phyloP scores from a whole-genome alignment of 2,888 invertebrate genomes.

The Drosophila setosimentum region DNA sequence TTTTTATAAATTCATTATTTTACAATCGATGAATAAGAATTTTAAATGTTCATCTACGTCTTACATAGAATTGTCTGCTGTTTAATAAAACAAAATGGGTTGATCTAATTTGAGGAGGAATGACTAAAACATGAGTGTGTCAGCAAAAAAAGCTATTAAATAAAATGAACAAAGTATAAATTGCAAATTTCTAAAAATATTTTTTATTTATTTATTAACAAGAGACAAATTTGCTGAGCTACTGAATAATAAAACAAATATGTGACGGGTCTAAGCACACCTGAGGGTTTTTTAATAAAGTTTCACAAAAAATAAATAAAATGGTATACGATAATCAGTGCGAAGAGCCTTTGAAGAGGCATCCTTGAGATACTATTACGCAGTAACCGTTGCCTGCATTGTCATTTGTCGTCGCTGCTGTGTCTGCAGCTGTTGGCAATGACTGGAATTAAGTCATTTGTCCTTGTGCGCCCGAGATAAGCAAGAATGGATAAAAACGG shows the following conservation, averaged over 20 bases:
- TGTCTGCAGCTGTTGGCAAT: constrained; percentile 42
- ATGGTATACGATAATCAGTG: constrained; percentile 3
- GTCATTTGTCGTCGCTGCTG: constrained; percentile 40
- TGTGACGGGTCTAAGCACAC: neutral
- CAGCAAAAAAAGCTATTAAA: neutral
- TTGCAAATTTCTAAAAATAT: constrained; percentile 7
- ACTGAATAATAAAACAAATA: neutral
- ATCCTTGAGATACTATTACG: constrained; percentile 24
- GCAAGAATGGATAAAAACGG: constrained; percentile 29
- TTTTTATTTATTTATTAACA: neutral
- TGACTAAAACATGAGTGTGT: constrained; percentile 4
- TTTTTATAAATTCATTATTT: neutral
- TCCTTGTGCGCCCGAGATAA: constrained; percentile 76
- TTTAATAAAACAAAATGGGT: neutral
- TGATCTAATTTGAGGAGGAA: constrained; percentile 1
- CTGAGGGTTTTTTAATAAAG: constrained; percentile 5
- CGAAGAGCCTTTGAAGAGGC: neutral
- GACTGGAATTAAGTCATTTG: constrained; percentile 81
- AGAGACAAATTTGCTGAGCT: neutral
- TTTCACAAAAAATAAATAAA: neutral
- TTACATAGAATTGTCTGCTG: neutral
- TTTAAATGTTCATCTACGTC: neutral
- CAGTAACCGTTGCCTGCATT: constrained; percentile 20
- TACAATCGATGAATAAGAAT: neutral
- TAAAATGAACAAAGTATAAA: neutral